A percentile compares a stretch with the other conserved stretches of the same genome.
These are phyloP conservation scores for Epinephelus moara DNA, from an alignment of 2,113 vertebrate genomes.

Conservation along the genomic window DNA sequence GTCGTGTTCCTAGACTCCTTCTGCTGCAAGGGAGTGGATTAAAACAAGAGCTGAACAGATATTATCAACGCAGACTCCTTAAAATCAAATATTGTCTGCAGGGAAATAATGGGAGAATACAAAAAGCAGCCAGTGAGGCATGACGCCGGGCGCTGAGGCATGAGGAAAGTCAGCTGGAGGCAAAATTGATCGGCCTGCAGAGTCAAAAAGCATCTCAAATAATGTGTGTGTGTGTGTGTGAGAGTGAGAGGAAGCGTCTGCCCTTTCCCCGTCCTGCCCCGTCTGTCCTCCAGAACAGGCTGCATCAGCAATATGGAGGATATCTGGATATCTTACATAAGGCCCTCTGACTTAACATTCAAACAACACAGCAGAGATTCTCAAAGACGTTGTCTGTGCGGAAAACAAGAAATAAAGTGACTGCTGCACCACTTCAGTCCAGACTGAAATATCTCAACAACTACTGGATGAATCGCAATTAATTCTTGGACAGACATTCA, in stretches of 20 bases:
- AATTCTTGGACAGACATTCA: no score
- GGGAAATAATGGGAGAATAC: constrained; percentile 40
- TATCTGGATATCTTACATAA: constrained; percentile 55
- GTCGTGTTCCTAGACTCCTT: neutral
- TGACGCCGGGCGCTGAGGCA: constrained; percentile 34
- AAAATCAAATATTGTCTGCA: constrained; percentile 55
- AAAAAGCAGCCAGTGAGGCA: constrained; percentile 40
- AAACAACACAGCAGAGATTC: constrained; percentile 20
- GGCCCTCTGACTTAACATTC: constrained; percentile 28
- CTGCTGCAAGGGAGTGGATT: constrained; percentile 1
- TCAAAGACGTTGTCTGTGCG: neutral
- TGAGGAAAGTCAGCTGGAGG: constrained; percentile 63
- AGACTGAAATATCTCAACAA: neutral
- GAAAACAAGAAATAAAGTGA: neutral
- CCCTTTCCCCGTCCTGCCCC: constrained; percentile 53
- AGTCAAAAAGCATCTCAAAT: constrained; percentile 61
- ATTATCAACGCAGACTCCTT: constrained; percentile 25
- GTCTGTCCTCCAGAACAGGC: constrained; percentile 66
- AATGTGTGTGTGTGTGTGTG: constrained; percentile 37
- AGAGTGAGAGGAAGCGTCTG: constrained; percentile 16
- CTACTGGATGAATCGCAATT: neutral
- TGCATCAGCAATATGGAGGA: constrained; percentile 65
- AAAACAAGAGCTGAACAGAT: constrained; percentile 22
- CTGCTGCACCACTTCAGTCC: neutral
- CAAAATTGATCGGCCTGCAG: constrained; percentile 58